phyloP scores from a whole-genome alignment of 2,113 vertebrate genomes.

The Aegotheles bennettii region DNA sequence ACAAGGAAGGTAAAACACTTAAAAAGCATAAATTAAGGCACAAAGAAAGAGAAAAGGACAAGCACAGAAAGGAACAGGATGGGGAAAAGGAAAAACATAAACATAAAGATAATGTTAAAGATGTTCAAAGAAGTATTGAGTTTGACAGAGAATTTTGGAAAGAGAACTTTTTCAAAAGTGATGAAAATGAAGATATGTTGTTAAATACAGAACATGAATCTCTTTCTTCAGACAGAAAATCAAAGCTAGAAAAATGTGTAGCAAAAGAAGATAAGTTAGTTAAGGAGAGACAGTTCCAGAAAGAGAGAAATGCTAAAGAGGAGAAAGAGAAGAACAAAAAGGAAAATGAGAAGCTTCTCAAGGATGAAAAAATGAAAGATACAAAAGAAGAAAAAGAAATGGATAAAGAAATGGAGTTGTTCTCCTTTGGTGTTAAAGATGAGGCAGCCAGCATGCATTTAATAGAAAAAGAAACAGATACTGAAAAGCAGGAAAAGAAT shows the following conservation, averaged over 20 bases:
- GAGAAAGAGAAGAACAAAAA: conserved; percentile 91
- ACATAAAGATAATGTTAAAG: conserved; percentile 85
- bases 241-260: conserved; percentile 76
- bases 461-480: conserved; percentile 76
- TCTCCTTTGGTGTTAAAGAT: conserved; percentile 61
- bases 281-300: conserved; percentile 85
- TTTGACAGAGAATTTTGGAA: conserved; percentile 99
- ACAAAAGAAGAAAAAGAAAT: conserved; percentile 82
- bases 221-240: conserved; percentile 77
- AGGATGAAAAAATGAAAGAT: conserved; percentile 84
- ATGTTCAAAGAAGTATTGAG: conserved; percentile 88
- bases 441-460: conserved; percentile 22
- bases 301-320: conserved; percentile 85
- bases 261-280: conserved; percentile 84
- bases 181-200: conserved; percentile 85
- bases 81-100: conserved; percentile 88
- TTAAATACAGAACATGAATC: conserved; percentile 80
- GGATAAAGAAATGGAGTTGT: conserved; percentile 77
- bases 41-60: conserved; percentile 91
- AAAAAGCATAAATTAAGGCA: conserved; percentile 98
- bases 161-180: conserved; percentile 98
- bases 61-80: conserved; percentile 88
- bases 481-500: conserved; percentile 82
- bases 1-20: conserved; percentile 89
- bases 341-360: conserved; percentile 80